Percentiles rank a stretch among this genome's conserved stretches.
Evolutionary conservation across 2,797 vertebrate genomes (phyloP).

Genomic region (Neomorphus geoffroyi): DNA sequence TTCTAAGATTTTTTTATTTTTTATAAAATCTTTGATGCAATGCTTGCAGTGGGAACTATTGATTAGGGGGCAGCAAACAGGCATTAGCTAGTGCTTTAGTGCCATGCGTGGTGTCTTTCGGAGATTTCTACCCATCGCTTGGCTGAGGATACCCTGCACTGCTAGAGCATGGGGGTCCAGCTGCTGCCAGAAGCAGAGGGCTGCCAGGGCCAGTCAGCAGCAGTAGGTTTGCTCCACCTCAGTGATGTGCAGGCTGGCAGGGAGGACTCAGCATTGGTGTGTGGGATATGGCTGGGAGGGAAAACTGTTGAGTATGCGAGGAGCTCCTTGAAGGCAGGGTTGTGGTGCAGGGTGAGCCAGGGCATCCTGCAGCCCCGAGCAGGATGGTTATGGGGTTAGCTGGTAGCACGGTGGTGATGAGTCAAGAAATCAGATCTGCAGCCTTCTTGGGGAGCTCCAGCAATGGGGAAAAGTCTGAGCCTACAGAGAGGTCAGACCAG

Average conservation of each 20-base stretch:
- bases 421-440: not conserved
- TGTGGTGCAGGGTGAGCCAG: not conserved
- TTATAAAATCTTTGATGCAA: not conserved
- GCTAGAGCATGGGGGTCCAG: not conserved
- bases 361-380: not conserved
- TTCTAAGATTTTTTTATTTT: not conserved
- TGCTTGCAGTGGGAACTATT: not conserved
- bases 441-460: not conserved
- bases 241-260: not conserved
- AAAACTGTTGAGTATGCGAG: not conserved
- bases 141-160: accelerated
- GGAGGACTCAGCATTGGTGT: accelerated
- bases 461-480: not conserved
- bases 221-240: not conserved
- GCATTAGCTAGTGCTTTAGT: not conserved
- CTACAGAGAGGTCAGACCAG: not conserved
- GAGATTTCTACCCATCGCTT: not conserved
- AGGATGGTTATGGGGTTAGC: not conserved
- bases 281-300: too few relatives aligned
- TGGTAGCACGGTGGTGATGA: accelerated
- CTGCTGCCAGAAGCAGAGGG: not conserved
- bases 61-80: not conserved
- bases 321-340: not conserved
- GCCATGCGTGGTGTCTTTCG: not conserved
- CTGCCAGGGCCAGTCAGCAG: not conserved